Base-by-base conservation (phyloP, 2,113 vertebrate genomes). In the Prietella phreatophila region DNA sequence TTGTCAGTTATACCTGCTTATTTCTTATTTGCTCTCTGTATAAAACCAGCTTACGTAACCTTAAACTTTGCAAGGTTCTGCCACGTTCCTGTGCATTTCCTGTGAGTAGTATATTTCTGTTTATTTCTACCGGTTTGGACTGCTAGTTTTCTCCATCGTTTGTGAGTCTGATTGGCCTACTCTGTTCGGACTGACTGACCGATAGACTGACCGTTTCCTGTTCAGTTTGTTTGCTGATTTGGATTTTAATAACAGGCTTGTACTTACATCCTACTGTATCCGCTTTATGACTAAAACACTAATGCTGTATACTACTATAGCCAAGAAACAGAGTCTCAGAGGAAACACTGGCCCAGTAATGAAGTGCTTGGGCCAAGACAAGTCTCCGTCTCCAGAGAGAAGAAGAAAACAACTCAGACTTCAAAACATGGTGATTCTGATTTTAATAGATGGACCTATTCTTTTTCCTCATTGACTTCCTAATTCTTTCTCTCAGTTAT, bases 321-420 rank as follows among this genome's bases (percentile, higher is more conserved):
- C 84, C 39, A 22, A 69, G 47, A 76, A 65, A 61, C 5, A 13
- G 19, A 20, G 42, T 39, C 63, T 53, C 82, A 71, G 85, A 80
- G 82, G 55, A 27, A 84, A 56, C 55, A 73, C 75, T 50, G 58
- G 39, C 27, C 36, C 76, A 25, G 85, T 61, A 87, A 85, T 87
- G 30, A 89, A 87, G 55, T 47, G 17, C 81, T 36, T 58, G 69
- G 47, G 33, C 61, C 39, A 76, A 73, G 69, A 73, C 20, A 47
- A 76, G 73, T 36, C 69, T 36, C 69, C 33, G 10, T 73, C 7
- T 75, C 27, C 20, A 27, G 36, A 47, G 42, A 76, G 22, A 76
- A 76, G 75, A 50, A 78, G 25, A 78, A 76, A 50, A 47, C 39
- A 47, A 47, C 71, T 19, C 30, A 36, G 17, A 36, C 67, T 42